Percentiles rank a stretch among this genome's conserved stretches.
Evolutionary conservation across 2,888 invertebrate genomes (phyloP).

Genomic region (Melinopterus prodromus): DNA sequence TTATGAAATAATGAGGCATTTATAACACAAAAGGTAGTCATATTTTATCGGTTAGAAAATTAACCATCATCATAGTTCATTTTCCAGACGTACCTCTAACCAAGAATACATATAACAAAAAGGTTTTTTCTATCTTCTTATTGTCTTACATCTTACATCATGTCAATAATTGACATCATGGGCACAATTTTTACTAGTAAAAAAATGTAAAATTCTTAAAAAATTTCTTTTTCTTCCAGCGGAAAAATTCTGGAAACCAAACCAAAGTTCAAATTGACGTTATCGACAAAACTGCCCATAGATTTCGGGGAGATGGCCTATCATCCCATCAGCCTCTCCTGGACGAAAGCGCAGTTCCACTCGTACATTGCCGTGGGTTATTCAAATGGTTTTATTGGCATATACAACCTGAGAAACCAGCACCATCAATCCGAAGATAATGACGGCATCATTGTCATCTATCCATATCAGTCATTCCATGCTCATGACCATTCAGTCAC

Average conservation of each 20-base stretch:
- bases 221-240: slow-evolving; percentile 48
- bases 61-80: too few relatives aligned
- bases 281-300: slow-evolving; percentile 48
- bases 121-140: too few relatives aligned
- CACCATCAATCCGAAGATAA: slow-evolving; percentile 63
- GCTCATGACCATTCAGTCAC: slow-evolving; percentile 68
- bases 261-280: slow-evolving; percentile 61
- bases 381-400: slow-evolving; percentile 70
- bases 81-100: too few relatives aligned
- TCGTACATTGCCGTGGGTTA: slow-evolving; percentile 71
- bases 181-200: too few relatives aligned
- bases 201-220: too few relatives aligned
- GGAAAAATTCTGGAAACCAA: slow-evolving; percentile 60
- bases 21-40: too few relatives aligned
- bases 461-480: slow-evolving; percentile 68
- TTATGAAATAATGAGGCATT: too few relatives aligned
- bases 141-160: too few relatives aligned
- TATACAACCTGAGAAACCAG: slow-evolving; percentile 67
- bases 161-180: too few relatives aligned
- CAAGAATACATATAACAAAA: too few relatives aligned
- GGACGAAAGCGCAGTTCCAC: slow-evolving; percentile 63
- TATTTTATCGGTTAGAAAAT: too few relatives aligned
- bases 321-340: slow-evolving; percentile 64
- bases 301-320: slow-evolving; percentile 51
- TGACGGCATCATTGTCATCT: slow-evolving; percentile 60